Conservation (phyloP, 2,113 vertebrate genomes). For the Morone saxatilis region DNA sequence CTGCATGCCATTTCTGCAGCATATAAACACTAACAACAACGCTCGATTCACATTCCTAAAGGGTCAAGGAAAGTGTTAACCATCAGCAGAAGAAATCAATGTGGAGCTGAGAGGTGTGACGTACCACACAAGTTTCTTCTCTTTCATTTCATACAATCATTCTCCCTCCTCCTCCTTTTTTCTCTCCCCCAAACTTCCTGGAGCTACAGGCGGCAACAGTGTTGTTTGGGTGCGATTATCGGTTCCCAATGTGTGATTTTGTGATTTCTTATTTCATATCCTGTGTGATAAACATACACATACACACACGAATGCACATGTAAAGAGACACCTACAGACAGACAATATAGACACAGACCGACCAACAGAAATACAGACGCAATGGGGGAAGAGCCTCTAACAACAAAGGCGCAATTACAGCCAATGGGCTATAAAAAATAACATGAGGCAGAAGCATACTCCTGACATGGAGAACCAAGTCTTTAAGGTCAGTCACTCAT, state of each 20-base stretch:
- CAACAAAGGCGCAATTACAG: neutral
- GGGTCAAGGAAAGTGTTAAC: conserved; percentile 30
- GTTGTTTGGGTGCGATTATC: conserved; percentile 61
- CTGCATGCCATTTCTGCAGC: neutral
- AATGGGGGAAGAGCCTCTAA: conserved; percentile 9
- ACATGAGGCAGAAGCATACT: conserved; percentile 2
- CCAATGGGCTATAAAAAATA: conserved; percentile 5
- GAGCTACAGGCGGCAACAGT: conserved; percentile 44
- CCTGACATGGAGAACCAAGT: neutral
- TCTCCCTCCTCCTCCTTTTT: neutral
- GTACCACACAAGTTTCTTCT: neutral
- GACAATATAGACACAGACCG: conserved; percentile 1
- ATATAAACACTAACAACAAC: neutral
- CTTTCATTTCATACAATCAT: conserved; percentile 9
- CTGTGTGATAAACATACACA: conserved; percentile 20
- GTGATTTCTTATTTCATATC: conserved; percentile 42
- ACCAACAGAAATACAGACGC: conserved; percentile 9
- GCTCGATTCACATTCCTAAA: conserved; percentile 1
- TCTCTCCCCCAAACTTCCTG: neutral
- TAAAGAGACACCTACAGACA: neutral
- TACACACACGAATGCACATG: conserved; percentile 19
- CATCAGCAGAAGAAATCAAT: conserved; percentile 31
- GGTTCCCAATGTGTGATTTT: conserved; percentile 44
- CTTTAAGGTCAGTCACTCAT: conserved; percentile 27
- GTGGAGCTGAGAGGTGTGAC: neutral